These are phyloP conservation scores for Phortica variegata DNA, from an alignment of 1,140 invertebrate genomes.

Conservation along the genomic window DNA sequence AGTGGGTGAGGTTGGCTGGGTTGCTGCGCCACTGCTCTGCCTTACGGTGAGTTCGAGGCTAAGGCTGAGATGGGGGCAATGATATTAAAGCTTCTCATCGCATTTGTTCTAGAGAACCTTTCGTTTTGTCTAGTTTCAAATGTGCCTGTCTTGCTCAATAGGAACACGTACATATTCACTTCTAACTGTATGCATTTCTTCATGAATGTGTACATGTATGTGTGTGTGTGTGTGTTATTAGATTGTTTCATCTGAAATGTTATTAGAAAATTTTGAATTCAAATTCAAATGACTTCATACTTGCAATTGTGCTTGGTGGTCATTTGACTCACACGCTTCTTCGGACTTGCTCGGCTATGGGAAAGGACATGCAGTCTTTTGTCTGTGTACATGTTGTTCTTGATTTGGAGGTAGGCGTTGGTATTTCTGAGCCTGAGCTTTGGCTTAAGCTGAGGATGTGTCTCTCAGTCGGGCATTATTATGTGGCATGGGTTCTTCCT, in stretches of 20 bases:
- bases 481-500: too few species aligned
- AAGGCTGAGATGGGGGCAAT: constrained; percentile 11
- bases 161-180: not conserved
- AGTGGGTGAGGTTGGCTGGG: constrained; percentile 6
- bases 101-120: constrained; percentile 26
- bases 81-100: constrained; percentile 20
- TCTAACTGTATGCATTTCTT: not conserved
- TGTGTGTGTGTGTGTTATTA: constrained; percentile 35
- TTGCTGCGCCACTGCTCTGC: too few species aligned
- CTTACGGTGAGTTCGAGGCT: not conserved
- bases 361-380: constrained; percentile 34
- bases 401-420: constrained; percentile 2
- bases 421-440: too few species aligned
- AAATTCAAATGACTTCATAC: constrained; percentile 54
- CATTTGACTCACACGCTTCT: too few species aligned
- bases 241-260: constrained; percentile 52
- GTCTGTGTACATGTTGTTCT: constrained; percentile 11
- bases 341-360: too few species aligned
- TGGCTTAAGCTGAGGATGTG: too few species aligned
- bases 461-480: too few species aligned
- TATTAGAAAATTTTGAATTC: constrained; percentile 54
- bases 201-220: constrained; percentile 2
- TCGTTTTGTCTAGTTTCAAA: constrained; percentile 34
- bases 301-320: constrained; percentile 4
- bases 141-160: constrained; percentile 3